A percentile compares a stretch with the other conserved stretches of the same genome.
Evolutionary conservation across 2,797 vertebrate species (phyloP).

Genomic region (Clarias laeviceps): DNA sequence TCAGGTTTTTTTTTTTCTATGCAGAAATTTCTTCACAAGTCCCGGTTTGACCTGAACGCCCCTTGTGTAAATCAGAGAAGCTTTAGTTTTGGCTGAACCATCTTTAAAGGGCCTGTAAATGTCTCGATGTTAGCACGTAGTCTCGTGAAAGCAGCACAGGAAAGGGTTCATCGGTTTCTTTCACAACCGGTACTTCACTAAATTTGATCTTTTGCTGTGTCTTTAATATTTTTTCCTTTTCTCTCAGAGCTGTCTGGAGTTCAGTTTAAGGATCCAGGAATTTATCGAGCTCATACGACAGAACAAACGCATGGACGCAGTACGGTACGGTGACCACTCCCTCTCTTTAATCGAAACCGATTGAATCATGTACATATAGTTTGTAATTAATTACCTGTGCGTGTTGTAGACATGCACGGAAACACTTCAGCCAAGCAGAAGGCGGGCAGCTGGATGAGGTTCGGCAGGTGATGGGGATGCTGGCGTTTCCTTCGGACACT

Average conservation of each 20-base stretch:
- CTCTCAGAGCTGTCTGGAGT: slow-evolving; percentile 95
- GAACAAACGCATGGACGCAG: slow-evolving; percentile 98
- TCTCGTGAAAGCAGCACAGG: neutral
- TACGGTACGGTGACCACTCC: slow-evolving; percentile 78
- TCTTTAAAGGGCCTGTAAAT: neutral
- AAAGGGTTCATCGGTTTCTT: neutral
- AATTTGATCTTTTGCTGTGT: neutral
- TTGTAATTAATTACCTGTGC: neutral
- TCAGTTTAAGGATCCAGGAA: slow-evolving; percentile 98
- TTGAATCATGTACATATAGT: neutral
- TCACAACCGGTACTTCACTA: neutral
- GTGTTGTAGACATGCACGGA: slow-evolving; percentile 88
- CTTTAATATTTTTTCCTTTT: slow-evolving; percentile 45
- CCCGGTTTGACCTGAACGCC: too few relatives aligned
- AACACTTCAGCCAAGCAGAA: slow-evolving; percentile 98
- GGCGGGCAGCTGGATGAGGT: slow-evolving; percentile 97
- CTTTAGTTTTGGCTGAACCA: neutral
- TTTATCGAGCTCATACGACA: slow-evolving; percentile 98
- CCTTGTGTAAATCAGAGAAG: neutral
- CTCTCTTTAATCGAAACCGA: neutral
- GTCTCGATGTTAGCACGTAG: neutral
- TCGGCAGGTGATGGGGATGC: slow-evolving; percentile 98
- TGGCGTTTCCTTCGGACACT: slow-evolving; percentile 98
- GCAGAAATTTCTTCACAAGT: too few relatives aligned
- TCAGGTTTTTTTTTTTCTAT: too few relatives aligned